phyloP scores from a whole-genome alignment of 2,797 vertebrate species.

The Furcifer pardalis region DNA sequence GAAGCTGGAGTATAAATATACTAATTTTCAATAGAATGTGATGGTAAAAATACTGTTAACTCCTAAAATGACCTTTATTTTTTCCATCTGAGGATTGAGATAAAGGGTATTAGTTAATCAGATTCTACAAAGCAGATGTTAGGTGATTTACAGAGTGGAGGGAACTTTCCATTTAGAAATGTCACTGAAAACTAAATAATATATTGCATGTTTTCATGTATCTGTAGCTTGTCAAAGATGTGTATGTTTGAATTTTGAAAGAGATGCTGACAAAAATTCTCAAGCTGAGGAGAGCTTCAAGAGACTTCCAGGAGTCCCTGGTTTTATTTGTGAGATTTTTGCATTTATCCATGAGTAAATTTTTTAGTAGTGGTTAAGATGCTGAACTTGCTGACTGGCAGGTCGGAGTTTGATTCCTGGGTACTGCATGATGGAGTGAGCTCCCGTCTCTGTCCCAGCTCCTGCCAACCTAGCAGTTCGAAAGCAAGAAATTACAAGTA shows the following conservation, averaged over 20 bases:
- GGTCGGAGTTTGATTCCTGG: too few relatives aligned
- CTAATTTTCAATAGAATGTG: not conserved
- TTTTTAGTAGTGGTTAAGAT: too few relatives aligned
- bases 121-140: slow-evolving; percentile 73
- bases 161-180: slow-evolving; percentile 57
- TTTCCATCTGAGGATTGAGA: slow-evolving; percentile 56
- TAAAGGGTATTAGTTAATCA: slow-evolving; percentile 73
- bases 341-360: not conserved
- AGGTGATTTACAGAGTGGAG: slow-evolving; percentile 61
- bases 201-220: not conserved
- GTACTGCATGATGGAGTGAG: too few relatives aligned
- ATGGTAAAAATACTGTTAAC: not conserved
- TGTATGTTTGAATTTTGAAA: rapidly evolving
- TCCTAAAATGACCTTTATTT: slow-evolving; percentile 3
- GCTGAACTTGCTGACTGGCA: too few relatives aligned
- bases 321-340: not conserved
- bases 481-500: too few relatives aligned
- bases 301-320: not conserved
- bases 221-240: rapidly evolving
- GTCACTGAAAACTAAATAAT: rapidly evolving
- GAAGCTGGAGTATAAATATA: rapidly evolving
- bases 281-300: not conserved
- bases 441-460: too few relatives aligned
- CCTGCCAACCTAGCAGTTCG: too few relatives aligned
- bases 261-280: rapidly evolving